phyloP scores from a whole-genome alignment of 2,797 vertebrate genomes.

The Platalea minor region DNA sequence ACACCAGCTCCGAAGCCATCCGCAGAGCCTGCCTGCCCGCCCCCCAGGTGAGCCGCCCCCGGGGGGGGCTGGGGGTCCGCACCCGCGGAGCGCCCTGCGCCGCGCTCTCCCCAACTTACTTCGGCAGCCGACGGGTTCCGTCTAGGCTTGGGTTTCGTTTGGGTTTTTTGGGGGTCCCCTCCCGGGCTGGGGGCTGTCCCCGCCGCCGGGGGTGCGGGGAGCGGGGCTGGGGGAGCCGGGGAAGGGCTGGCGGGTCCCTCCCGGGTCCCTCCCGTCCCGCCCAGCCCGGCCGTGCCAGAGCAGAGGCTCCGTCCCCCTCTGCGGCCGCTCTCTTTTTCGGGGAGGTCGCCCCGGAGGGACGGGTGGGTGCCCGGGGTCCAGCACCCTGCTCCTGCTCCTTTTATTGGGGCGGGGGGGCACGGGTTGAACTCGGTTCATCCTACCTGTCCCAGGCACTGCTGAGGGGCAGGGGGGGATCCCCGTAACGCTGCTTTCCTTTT shows the following conservation, averaged over 20 bases:
- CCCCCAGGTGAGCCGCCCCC: slow-evolving; percentile 81
- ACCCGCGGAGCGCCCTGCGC: neutral
- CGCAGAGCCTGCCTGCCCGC: slow-evolving; percentile 87
- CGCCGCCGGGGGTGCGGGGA: neutral
- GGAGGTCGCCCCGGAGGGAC: neutral
- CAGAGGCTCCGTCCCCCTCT: neutral
- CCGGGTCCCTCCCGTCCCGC: neutral
- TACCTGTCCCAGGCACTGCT: neutral
- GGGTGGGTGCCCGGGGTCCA: neutral
- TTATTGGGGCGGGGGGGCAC: fast-evolving
- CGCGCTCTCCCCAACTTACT: neutral
- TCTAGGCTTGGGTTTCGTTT: neutral
- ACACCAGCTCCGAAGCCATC: slow-evolving; percentile 90
- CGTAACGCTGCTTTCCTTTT: neutral
- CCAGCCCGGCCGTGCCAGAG: neutral
- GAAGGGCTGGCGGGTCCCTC: neutral
- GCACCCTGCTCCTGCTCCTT: neutral
- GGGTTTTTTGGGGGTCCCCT: neutral
- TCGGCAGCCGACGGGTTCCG: too few relatives aligned
- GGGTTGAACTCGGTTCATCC: neutral
- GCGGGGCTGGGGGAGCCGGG: neutral
- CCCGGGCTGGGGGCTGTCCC: neutral
- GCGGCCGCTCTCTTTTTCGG: fast-evolving
- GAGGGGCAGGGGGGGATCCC: neutral
- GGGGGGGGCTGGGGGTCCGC: neutral